Base-by-base conservation (phyloP, 2,888 invertebrate genomes). In the Drosophila helvetica region DNA sequence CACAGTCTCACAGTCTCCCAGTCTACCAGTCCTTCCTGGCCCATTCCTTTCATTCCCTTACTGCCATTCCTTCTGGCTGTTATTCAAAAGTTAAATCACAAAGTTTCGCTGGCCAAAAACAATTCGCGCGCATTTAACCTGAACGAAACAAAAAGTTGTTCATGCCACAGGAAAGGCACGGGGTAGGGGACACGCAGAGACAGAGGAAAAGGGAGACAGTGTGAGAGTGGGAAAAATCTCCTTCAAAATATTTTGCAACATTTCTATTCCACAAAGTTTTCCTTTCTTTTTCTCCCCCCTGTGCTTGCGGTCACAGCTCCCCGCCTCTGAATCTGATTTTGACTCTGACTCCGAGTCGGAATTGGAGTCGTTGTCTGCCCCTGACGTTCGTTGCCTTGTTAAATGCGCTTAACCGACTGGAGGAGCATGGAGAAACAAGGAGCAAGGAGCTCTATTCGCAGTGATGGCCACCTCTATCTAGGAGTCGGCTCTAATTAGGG, bases 91-190 rank as follows among this genome's bases (percentile, higher is more conserved):
- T 83, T 86, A 83, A 82, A 82, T 87, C 86, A 77, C 72, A 82
- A 82, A 82, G 83, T 82, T 82, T 59, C n/a, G 69, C 69, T 71
- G 65, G 66, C 68, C 80, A 68, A 82, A 83, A 86, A 88, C 88
- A 83, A 88, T 88, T 88, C 86, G 88, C 88, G 87, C 74, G 83
- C 78, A 88, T 86, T 87, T 86, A 88, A 88, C 75, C 88, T 76
- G 78, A 86, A 86, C 78, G 83, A 74, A 83, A 82, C 74, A 79
- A 86, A 88, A 88, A 77, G 78, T 85, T 82, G 60, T 70, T 81
- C 65, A 52, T 48, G 43, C 48, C 19, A 33, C 17, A 43, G n/a
- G 27, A 12, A 46, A 7, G 7, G 38, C 38, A 10, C 10, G 47
- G 27, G 27, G 27, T 27, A 8, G 27, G 8, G 8, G 27, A 27